Conservation (phyloP, 2,113 vertebrate species). For the Penelope pileata region DNA sequence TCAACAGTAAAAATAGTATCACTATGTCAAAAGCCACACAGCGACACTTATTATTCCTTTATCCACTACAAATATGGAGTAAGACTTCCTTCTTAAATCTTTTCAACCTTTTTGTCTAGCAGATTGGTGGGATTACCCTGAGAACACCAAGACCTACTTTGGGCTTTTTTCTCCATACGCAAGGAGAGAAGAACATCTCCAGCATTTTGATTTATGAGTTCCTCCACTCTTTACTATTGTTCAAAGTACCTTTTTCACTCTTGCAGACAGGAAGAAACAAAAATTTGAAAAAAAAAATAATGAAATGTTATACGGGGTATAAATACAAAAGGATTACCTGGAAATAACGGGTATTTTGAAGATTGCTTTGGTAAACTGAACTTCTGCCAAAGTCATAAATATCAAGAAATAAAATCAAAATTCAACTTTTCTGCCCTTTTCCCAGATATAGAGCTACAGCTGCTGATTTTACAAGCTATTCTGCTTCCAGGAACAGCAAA, state of each 20-base stretch:
- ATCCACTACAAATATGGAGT: not conserved
- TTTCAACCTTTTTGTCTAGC: not conserved
- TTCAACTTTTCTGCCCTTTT: not conserved
- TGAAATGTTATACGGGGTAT: not conserved
- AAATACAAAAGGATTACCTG: not conserved
- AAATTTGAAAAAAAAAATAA: not conserved
- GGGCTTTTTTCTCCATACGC: not conserved
- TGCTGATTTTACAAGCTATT: constrained; percentile 27
- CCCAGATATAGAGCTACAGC: not conserved
- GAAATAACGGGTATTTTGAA: not conserved
- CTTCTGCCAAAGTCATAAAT: not conserved
- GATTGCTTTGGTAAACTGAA: not conserved
- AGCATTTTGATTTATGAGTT: not conserved
- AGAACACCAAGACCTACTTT: not conserved
- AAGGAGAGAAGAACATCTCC: not conserved
- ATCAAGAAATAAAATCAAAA: not conserved
- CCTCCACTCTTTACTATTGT: not conserved
- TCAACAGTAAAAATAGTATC: not conserved
- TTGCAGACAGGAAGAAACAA: not conserved
- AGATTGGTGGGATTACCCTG: not conserved
- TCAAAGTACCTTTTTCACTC: not conserved
- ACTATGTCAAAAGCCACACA: not conserved
- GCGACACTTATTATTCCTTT: not conserved
- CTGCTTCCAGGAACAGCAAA: not conserved
- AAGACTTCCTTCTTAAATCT: not conserved